Evolutionary conservation across 2,113 vertebrate species (phyloP), one percentile per base, ranked within the genome.

Genomic region (Cheilinus undulatus): DNA sequence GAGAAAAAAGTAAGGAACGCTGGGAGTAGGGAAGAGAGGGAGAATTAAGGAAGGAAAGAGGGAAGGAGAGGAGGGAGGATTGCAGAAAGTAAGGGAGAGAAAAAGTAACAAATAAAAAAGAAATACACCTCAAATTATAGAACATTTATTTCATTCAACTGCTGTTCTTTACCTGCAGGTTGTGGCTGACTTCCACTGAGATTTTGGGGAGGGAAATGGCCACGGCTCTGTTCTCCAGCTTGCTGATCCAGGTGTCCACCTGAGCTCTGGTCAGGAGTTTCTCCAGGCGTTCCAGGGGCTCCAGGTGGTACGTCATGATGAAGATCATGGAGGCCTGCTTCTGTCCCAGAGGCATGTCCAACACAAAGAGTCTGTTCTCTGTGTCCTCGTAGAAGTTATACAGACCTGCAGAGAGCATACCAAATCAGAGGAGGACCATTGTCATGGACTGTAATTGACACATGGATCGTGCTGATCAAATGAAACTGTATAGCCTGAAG

Each of bases 181-280:
- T 96, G 0, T 99, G 96, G 86, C 96, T 97, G 87, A 97, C 96
- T 86, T 98, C 97, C 82, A 99, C 28, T 24, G 76, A 88, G 0
- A 97, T 91, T 89, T 97, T 99, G 11, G 98, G 98, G 62, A 99
- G 85, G 0, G 98, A 99, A 88, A 99, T 94, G 78, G 98, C 97
- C 1, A 99, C 95, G 0, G 96, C 96, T 74, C 30, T 95, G 84
- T 94, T 95, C 92, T 97, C 92, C 93, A 96, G 81, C 86, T 97
- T 97, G 85, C 94, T 76, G 62, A 95, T 54, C 98, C 97, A 99
- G 40, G 75, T 78, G 75, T 97, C 95, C 7, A 99, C 91, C 90
- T 99, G 97, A 23, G 96, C 93, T 69, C 88, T 95, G 70, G 94
- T 99, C 84, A 99, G 93, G 56, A 99, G 91, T 71, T 98, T 99